Conservation (phyloP, 2,888 invertebrate species). For the Thelaira solivaga region DNA sequence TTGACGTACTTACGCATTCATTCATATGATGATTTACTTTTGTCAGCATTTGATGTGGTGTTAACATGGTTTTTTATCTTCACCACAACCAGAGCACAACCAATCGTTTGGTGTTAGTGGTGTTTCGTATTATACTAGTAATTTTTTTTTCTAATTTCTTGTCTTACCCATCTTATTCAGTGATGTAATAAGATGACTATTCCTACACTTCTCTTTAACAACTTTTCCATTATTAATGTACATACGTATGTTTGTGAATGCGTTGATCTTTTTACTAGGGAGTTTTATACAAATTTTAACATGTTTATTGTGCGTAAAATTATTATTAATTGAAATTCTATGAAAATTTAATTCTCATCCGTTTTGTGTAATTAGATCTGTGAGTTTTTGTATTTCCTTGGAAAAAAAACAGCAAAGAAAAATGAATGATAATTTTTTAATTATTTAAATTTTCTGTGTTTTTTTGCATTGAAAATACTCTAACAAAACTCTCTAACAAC, state of each 20-base stretch:
- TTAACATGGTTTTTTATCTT: constrained; percentile 59
- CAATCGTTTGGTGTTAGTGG: constrained; percentile 29
- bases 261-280: constrained; percentile 33
- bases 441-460: no score
- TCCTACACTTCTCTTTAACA: constrained; percentile 11
- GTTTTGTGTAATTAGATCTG: constrained; percentile 49
- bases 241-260: constrained; percentile 14
- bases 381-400: constrained; percentile 1
- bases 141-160: no score
- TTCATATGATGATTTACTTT: constrained; percentile 55
- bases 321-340: constrained; percentile 74
- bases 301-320: constrained; percentile 70
- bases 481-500: no score
- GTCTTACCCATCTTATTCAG: not conserved
- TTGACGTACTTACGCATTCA: constrained; percentile 59
- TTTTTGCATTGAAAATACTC: no score
- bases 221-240: constrained; percentile 6
- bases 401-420: no score
- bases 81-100: constrained; percentile 35
- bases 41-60: constrained; percentile 53
- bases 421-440: no score
- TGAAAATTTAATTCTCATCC: constrained; percentile 33
- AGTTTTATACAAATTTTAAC: constrained; percentile 35
- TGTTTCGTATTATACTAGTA: no score
- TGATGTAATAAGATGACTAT: constrained; percentile 34